These are phyloP conservation scores for Saccopteryx leptura DNA, from an alignment of 2,113 vertebrate species.

Conservation along the genomic window DNA sequence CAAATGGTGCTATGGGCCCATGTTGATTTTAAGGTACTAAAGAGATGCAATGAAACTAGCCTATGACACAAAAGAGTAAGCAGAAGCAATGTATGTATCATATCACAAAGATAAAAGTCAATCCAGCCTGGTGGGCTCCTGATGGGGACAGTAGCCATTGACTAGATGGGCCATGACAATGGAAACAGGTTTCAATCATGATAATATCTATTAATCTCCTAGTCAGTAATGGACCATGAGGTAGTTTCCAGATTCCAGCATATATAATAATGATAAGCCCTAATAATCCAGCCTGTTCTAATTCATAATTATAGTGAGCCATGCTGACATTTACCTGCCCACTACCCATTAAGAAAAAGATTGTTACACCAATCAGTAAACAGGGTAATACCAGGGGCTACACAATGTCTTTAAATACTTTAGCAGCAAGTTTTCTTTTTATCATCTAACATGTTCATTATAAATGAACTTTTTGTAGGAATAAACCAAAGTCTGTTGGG, in stretches of 20 bases:
- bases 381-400: not conserved
- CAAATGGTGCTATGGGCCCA: not conserved
- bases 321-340: conserved; percentile 8
- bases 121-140: not conserved
- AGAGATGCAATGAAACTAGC: conserved; percentile 45
- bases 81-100: not conserved
- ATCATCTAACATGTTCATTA: not conserved
- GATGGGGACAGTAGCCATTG: conserved; percentile 14
- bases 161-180: not conserved
- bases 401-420: conserved; percentile 35
- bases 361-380: not conserved
- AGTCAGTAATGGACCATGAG: not conserved
- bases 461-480: conserved; percentile 34
- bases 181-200: not conserved
- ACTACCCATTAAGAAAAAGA: not conserved
- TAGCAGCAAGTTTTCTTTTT: not conserved
- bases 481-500: not conserved
- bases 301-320: conserved; percentile 28
- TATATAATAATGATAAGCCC: conserved; percentile 15
- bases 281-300: conserved; percentile 35
- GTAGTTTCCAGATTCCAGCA: conserved; percentile 41
- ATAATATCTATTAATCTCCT: not conserved
- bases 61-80: conserved; percentile 52
- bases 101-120: conserved; percentile 43
- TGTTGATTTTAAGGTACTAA: conserved; percentile 30